Evolutionary conservation across 2,797 vertebrate genomes (phyloP), one percentile per base, ranked within the genome.

Genomic region (Calcarius lapponicus): DNA sequence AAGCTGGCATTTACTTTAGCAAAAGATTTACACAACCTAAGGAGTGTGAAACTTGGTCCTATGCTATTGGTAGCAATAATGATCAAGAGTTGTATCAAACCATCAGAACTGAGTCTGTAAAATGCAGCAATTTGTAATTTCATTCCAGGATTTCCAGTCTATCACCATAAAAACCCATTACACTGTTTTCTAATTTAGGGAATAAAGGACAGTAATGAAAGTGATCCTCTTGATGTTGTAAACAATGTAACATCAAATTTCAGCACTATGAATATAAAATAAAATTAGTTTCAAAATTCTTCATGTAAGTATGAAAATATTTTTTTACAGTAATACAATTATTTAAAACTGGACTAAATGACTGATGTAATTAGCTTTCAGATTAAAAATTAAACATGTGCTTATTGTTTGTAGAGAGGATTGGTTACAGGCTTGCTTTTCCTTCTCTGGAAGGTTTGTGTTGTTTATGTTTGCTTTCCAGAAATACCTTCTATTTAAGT

Each of bases 401-500:
- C 47, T 76, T 78, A 76, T 86, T 88, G 65, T 38, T 61, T 18
- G 7, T 32, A 62, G 56, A 88, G 86, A 66, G 65, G 61, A 76
- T 11, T 80, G 45, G 47, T 75, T 91, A 74, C 67, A 32, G 81
- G 45, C 71, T 95, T 91, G 48, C 60, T 90, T 93, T 47, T 66
- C 60, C 15, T 85, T 88, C 47, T 75, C 45, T 80, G 34, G 34
- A 0, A 83, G 18, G 18, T 61, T 69, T 88, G 42, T 88, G 16
- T 56, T 90, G 60, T 71, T 92, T 28, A 32, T 28, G 3, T 54
- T 65, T 1, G 7, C 81, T 88, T 88, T 90, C 70, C 86, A 84
- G 62, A 84, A 86, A 84, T 86, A 54, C 42, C 36, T 81, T 54
- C 15, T 58, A 34, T 87, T 83, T 72, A 94, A 96, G 88, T 92